These are phyloP conservation scores for Austrolebias charrua DNA, from an alignment of 2,797 vertebrate species.

Conservation along the genomic window DNA sequence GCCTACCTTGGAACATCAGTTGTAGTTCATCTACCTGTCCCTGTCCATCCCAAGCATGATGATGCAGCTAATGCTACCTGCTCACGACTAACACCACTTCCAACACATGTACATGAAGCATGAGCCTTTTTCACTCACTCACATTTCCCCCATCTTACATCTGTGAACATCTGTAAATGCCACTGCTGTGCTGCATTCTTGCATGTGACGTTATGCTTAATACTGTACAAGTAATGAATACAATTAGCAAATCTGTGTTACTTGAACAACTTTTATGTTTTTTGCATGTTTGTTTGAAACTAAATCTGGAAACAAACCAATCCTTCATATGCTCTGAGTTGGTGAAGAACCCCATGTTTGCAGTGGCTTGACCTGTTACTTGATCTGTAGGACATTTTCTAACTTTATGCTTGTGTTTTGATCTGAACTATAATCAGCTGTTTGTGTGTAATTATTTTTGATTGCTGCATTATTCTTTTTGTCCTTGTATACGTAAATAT, in stretches of 20 bases:
- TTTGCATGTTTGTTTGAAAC: slow-evolving; percentile 22
- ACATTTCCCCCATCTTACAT: slow-evolving; percentile 1
- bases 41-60: slow-evolving; percentile 54
- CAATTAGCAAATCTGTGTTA: not conserved
- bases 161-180: not conserved
- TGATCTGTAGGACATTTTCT: not conserved
- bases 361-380: too few relatives aligned
- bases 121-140: slow-evolving; percentile 34
- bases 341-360: too few relatives aligned
- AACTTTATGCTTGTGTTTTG: slow-evolving; percentile 5
- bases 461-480: slow-evolving; percentile 17
- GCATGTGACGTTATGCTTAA: slow-evolving; percentile 28
- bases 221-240: not conserved
- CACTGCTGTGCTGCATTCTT: slow-evolving; percentile 13
- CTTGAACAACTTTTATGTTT: slow-evolving; percentile 1
- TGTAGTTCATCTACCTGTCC: slow-evolving; percentile 55
- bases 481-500: not conserved
- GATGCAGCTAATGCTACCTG: slow-evolving; percentile 23
- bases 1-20: slow-evolving; percentile 62
- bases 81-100: slow-evolving; percentile 34
- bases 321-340: slow-evolving; percentile 4
- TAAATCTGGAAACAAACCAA: not conserved
- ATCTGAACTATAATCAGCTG: not conserved
- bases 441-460: slow-evolving; percentile 12
- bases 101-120: slow-evolving; percentile 29